Evolutionary conservation across 1,140 invertebrate genomes (phyloP), one percentile per base, ranked within the genome.

Genomic region (Drosophila arawakana): DNA sequence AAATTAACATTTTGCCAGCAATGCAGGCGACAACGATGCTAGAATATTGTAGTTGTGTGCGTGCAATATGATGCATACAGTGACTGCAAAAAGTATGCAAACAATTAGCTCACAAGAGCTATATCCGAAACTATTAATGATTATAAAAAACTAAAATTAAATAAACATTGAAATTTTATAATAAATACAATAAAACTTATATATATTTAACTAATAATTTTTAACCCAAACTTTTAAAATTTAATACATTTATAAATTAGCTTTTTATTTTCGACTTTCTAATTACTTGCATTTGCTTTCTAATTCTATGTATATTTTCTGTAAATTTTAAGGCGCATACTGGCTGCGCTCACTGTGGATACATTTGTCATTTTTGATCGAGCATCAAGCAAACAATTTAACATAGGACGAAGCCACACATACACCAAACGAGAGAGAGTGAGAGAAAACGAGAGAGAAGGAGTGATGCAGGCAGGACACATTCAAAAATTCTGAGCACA

Each of bases 331-430:
- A 4, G 18, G n/a, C 35, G 44, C 13, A 21, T 18, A 77, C 73
- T 83, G 50, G 15, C 43, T 15, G 41, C 18, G 21, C 58, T 10
- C 65, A 88, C 80, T 86, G 84, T 86, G 66, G 65, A 76, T 80
- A 85, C 86, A 90, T 90, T 90, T 90, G 86, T 91, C 82, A 90
- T 90, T 90, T 90, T 90, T 90, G 86, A 90, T 90, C 81, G 86
- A 82, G 86, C 86, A 90, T 90, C 88, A 90, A 80, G 79, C 86
- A 90, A 90, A 90, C 86, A 90, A 90, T 90, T 90, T 90, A 82
- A 82, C 79, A 90, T 78, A 70, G 66, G 44, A 54, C 59, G 62
- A 55, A 46, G 39, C 49, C 57, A 73, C 13, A 54, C 54, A 52
- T 10, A 41, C 41, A 69, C 15, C 49, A n/a, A 13, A 30, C 21